phyloP scores from a whole-genome alignment of 2,113 vertebrate genomes.

The Steatornis caripensis region DNA sequence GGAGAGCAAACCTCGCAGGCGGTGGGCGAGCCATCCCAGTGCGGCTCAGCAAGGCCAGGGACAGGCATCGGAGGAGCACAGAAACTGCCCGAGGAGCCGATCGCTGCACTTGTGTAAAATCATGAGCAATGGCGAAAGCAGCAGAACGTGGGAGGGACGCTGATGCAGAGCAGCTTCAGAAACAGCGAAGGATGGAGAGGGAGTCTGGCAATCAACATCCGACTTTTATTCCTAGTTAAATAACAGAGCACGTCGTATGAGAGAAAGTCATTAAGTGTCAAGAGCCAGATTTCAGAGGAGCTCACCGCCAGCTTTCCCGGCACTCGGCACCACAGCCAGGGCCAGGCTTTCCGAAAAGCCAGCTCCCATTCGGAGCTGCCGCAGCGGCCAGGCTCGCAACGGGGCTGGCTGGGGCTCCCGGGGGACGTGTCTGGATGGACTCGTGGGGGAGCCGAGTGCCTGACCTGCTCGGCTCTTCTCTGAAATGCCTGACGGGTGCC shows the following conservation, averaged over 20 bases:
- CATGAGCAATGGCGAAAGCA: conserved; percentile 32
- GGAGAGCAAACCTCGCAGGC: neutral
- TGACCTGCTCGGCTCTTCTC: neutral
- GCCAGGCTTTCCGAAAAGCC: conserved; percentile 8
- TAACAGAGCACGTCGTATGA: neutral
- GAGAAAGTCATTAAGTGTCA: conserved; percentile 41
- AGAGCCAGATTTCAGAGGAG: conserved; percentile 13
- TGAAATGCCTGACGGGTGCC: neutral
- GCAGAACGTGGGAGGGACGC: conserved; percentile 17
- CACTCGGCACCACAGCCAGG: neutral
- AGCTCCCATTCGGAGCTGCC: neutral
- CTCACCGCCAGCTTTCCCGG: conserved; percentile 36
- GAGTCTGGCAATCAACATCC: conserved; percentile 3
- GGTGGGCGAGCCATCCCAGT: neutral
- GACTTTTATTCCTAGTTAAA: conserved; percentile 14
- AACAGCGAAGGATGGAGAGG: neutral
- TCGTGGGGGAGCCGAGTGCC: rapidly evolving
- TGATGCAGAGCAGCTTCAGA: conserved; percentile 12
- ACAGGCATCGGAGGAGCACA: neutral
- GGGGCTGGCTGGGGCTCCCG: neutral
- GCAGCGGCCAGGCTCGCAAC: neutral
- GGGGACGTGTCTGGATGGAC: neutral
- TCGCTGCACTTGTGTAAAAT: neutral
- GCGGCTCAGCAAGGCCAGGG: neutral
- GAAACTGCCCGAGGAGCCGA: neutral